A percentile compares a stretch with the other conserved stretches of the same genome.
These are phyloP conservation scores for Volucella zonaria DNA, from an alignment of 2,888 invertebrate species.

Conservation along the genomic window DNA sequence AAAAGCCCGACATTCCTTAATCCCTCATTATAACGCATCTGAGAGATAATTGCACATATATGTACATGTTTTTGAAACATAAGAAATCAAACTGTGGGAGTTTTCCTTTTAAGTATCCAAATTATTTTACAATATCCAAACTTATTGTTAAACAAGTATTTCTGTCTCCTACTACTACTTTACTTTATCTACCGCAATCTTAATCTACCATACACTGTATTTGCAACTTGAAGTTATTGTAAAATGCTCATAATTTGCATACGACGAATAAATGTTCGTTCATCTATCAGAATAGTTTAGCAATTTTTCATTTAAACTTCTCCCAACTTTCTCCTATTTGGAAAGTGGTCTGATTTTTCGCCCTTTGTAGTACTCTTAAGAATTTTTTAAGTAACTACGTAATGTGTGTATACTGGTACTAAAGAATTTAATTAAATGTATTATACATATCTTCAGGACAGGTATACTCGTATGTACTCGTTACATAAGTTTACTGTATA, in stretches of 20 bases:
- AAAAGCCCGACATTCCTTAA: too few species aligned
- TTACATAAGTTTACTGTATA: not conserved
- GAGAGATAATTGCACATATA: too few species aligned
- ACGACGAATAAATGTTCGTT: slow-evolving; percentile 27
- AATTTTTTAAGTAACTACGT: not conserved
- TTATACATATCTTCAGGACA: not conserved
- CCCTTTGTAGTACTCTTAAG: not conserved
- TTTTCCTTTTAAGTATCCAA: too few species aligned
- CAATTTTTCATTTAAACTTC: slow-evolving; percentile 38
- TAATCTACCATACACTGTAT: too few species aligned
- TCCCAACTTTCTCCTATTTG: slow-evolving; percentile 16
- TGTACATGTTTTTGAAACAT: too few species aligned
- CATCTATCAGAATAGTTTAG: slow-evolving; percentile 36
- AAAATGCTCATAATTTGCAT: slow-evolving; percentile 12
- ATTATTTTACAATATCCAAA: too few species aligned
- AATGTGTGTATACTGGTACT: not conserved
- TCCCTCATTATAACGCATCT: too few species aligned
- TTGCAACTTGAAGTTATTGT: too few species aligned
- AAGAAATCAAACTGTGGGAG: too few species aligned
- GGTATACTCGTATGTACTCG: not conserved
- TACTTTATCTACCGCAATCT: too few species aligned
- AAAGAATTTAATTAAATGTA: slow-evolving; percentile 7
- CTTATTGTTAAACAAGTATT: too few species aligned
- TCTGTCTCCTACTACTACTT: too few species aligned
- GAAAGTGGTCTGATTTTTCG: slow-evolving; percentile 38